Conservation (phyloP, 2,888 invertebrate species). For the Nomada lathburiana region DNA sequence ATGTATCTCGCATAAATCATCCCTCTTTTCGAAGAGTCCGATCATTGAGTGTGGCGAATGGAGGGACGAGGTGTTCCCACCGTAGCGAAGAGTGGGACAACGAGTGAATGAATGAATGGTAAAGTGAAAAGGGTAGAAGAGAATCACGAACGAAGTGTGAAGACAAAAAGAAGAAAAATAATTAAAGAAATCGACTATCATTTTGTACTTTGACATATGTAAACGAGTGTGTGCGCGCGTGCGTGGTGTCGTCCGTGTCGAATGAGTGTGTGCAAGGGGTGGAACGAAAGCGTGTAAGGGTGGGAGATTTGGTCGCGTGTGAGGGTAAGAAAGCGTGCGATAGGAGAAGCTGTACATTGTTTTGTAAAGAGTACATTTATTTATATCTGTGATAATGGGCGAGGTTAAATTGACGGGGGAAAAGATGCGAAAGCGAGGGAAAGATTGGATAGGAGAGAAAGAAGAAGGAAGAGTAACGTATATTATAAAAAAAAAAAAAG, state of each 20-base stretch:
- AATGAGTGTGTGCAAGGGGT: not conserved
- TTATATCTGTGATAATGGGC: slow-evolving; percentile 83
- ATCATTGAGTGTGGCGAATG: slow-evolving; percentile 20
- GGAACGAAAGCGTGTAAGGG: not conserved
- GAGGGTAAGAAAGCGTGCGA: slow-evolving; percentile 17
- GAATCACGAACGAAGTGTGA: not conserved
- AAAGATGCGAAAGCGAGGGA: not conserved
- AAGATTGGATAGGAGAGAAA: not conserved
- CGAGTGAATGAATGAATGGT: slow-evolving; percentile 6
- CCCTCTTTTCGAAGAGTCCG: slow-evolving; percentile 51
- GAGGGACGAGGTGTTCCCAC: not conserved
- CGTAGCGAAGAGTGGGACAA: not conserved
- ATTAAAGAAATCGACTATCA: slow-evolving; percentile 65
- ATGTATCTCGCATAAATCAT: slow-evolving; percentile 61
- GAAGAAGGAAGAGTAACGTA: slow-evolving; percentile 71
- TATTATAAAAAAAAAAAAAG: slow-evolving; percentile 51
- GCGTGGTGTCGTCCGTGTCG: not conserved
- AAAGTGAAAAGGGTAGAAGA: not conserved
- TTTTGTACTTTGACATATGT: slow-evolving; percentile 71
- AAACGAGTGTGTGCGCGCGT: slow-evolving; percentile 41
- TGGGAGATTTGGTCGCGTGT: not conserved
- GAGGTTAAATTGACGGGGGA: slow-evolving; percentile 45
- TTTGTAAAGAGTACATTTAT: slow-evolving; percentile 83
- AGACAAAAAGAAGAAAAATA: slow-evolving; percentile 11
- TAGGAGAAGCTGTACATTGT: slow-evolving; percentile 75